A percentile compares a stretch with the other conserved stretches of the same genome.
Evolutionary conservation across 2,797 vertebrate genomes (phyloP).

Genomic region (Thamnophis elegans): DNA sequence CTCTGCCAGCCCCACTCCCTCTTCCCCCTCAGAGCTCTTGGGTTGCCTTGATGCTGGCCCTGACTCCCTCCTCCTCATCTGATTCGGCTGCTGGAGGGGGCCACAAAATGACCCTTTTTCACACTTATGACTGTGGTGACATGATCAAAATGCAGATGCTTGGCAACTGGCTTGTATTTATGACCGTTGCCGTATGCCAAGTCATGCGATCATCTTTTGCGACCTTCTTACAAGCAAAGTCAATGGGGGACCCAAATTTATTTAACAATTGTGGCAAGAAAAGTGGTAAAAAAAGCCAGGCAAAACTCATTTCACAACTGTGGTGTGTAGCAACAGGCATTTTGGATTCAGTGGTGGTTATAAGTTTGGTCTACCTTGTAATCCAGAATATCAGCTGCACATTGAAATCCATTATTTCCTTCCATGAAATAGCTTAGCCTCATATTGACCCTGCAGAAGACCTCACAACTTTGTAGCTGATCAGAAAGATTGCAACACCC

Average conservation of each 20-base stretch:
- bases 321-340: neutral
- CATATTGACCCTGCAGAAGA: neutral
- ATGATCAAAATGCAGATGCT: neutral
- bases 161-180: neutral
- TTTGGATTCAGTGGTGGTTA: neutral
- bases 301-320: neutral
- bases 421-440: fast-evolving
- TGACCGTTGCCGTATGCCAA: neutral
- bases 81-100: no score
- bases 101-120: neutral
- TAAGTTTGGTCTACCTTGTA: neutral
- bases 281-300: neutral
- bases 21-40: no score
- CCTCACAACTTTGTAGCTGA: neutral
- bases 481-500: neutral
- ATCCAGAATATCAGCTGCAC: neutral
- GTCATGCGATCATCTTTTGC: neutral
- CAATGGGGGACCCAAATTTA: neutral
- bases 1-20: no score
- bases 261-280: neutral
- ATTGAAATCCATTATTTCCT: neutral
- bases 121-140: neutral
- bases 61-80: no score
- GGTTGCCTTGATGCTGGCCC: no score
- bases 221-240: no score